Evolutionary conservation across 2,113 vertebrate genomes (phyloP).

Genomic region (Zosterops lateralis): DNA sequence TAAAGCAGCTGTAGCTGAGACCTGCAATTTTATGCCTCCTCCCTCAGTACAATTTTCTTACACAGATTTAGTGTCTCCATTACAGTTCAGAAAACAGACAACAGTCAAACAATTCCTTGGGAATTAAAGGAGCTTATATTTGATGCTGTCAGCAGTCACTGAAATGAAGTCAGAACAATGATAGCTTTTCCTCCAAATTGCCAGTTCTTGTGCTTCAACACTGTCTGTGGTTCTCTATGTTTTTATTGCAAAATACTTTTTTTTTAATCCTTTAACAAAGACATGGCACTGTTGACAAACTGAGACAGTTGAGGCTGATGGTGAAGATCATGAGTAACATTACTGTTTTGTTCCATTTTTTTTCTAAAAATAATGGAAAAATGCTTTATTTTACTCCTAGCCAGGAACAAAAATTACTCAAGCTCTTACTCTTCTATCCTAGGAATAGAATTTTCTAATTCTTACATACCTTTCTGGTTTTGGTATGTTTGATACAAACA

Average conservation of each 20-base stretch:
- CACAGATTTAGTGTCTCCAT: not conserved
- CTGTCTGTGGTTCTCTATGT: not conserved
- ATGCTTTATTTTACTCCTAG: not conserved
- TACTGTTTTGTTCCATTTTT: not conserved
- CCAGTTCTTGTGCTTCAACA: not conserved
- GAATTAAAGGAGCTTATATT: not conserved
- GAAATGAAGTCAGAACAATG: not conserved
- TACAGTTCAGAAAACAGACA: not conserved
- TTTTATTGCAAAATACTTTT: not conserved
- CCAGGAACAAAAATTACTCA: not conserved
- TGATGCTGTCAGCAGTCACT: not conserved
- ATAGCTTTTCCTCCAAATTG: not conserved
- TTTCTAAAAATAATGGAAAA: not conserved
- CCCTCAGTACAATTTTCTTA: not conserved
- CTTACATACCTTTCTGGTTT: not conserved
- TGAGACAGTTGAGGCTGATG: not conserved
- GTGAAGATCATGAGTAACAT: not conserved
- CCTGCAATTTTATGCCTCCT: not conserved
- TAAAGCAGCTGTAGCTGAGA: not conserved
- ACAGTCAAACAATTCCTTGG: not conserved
- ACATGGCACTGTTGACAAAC: not conserved
- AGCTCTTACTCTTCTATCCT: not conserved
- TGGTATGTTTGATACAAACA: not conserved
- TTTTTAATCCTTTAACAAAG: not conserved
- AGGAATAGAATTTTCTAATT: not conserved